These are phyloP conservation scores for Antedon mediterranea DNA, from an alignment of 53 echinoderm and acorn worm species.

Conservation along the genomic window DNA sequence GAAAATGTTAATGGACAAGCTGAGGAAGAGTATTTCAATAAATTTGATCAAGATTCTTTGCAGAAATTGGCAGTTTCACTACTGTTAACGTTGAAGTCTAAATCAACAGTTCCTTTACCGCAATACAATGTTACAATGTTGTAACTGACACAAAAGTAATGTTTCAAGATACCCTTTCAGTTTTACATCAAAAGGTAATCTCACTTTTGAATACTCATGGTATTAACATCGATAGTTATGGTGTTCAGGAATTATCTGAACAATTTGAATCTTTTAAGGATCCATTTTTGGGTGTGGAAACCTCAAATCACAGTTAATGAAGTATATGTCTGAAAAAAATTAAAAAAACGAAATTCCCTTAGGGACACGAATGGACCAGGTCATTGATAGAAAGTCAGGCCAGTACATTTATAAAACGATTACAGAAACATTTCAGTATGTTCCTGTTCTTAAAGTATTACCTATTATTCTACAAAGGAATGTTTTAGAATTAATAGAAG, in stretches of 20 bases:
- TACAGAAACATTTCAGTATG: conserved; percentile 4
- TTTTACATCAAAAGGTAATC: neutral
- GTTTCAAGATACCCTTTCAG: neutral
- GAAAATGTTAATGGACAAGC: conserved; percentile 23
- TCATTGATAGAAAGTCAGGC: conserved; percentile 3
- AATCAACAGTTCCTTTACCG: neutral
- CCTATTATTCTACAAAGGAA: conserved; percentile 6
- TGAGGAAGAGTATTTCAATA: conserved; percentile 12
- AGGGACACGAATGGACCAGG: conserved; percentile 6
- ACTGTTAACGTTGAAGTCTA: neutral
- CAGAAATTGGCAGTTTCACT: neutral
- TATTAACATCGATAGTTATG: neutral
- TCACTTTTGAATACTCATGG: neutral
- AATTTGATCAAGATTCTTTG: neutral
- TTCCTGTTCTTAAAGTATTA: conserved; percentile 14
- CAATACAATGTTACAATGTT: neutral
- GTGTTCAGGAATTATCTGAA: conserved; percentile 2
- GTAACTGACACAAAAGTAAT: conserved; percentile 3
- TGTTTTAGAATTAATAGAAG: conserved; percentile 6
- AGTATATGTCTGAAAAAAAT: conserved; percentile 6
- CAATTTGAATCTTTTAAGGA: neutral
- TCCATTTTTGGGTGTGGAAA: conserved; percentile 10
- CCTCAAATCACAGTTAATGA: conserved; percentile 6
- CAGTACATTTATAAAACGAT: neutral
- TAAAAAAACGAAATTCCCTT: conserved; percentile 2